Base-by-base conservation (phyloP, 2,113 vertebrate genomes). In the Hippocampus abdominalis region DNA sequence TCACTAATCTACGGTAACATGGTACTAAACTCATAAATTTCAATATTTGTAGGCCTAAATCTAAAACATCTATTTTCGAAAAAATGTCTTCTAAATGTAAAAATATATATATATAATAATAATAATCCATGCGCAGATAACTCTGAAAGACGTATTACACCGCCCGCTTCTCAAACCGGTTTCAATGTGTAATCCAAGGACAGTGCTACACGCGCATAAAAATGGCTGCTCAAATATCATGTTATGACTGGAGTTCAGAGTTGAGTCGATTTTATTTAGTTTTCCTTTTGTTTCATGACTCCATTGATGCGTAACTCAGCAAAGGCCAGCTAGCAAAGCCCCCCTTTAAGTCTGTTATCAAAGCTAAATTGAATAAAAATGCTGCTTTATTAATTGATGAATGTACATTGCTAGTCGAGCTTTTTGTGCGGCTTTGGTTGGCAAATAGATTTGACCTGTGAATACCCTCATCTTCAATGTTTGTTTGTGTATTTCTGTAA, bases 401-500 rank as follows among this genome's bases (percentile, higher is more conserved):
- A 64, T 7, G 29, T 9, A 44, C 8, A n/a, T 63, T 40, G 20
- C 36, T 10, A 23, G 36, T 40, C 36, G 44, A 7, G 11, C 40
- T 44, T 64, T 64, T 64, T 44, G n/a, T 8, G 12, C 5, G 11
- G 4, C 10, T 64, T 23, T 64, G 21, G 60, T 20, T 8, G 18
- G 21, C 36, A 40, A 40, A 63, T 25, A n/a, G 15, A 40, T 63
- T 42, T 44, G 36, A 42, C 21, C 20, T 23, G 27, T 42, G 21
- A 25, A 27, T 64, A 46, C 12, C 63, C 66, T 54, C 48, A 36
- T 27, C 39, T n/a, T 71, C 7, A 71, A 49, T 74, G 68, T 74
- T 49, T 77, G 49, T 79, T 57, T 59, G 63, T 60, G 62, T 67
- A 36, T 72, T 81, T 53, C 48, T 70, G 67, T 63, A 23, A 40